Evolutionary conservation across 2,888 invertebrate genomes (phyloP), one percentile per base, ranked within the genome.

Genomic region (Meta bourneti): DNA sequence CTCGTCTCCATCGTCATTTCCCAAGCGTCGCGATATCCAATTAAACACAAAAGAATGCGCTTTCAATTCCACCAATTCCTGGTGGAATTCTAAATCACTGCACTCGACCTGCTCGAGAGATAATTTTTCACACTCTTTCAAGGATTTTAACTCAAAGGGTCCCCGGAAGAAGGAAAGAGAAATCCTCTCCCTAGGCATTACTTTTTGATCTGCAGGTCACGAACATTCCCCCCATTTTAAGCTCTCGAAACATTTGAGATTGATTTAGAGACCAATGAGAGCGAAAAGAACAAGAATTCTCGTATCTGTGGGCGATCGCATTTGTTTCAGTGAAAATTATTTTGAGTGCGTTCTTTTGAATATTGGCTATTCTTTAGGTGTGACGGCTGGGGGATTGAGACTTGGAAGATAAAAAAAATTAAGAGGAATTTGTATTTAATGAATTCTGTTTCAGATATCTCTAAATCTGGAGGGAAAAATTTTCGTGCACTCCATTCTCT

Each of bases 181-280:
- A 69, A 71, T 71, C 11, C 48, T 16, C 9, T 34, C 34, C 19
- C 48, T 19, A n/a, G 34, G 34, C 16, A 7, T 75, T 13, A 9
- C 74, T 84, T 54, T 74, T 84, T 75, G 84, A 75, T 75, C 61
- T 84, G 34, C 75, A 20, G 52, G 75, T 84, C 84, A 84, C 84
- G 84, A 72, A 72, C 83, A 54, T 72, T 61, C 74, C 84, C 16
- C 74, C 74, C 84, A 75, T 84, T 84, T 84, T 75, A 72, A 54
- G 74, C 74, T 75, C 74, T 84, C 61, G 84, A 84, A 84, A 75
- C 74, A 84, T 75, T 83, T 34, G 74, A 61, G 54, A 54, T 52
- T 72, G 82, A 72, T 82, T 82, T 74, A 34, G 19, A 48, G 52
- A 19, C 84, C 54, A 61, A 84, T 74, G 74, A 54, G 61, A 9